Evolutionary conservation across 2,113 vertebrate genomes (phyloP).

Genomic region (Neolamprologus tretocephalus): DNA sequence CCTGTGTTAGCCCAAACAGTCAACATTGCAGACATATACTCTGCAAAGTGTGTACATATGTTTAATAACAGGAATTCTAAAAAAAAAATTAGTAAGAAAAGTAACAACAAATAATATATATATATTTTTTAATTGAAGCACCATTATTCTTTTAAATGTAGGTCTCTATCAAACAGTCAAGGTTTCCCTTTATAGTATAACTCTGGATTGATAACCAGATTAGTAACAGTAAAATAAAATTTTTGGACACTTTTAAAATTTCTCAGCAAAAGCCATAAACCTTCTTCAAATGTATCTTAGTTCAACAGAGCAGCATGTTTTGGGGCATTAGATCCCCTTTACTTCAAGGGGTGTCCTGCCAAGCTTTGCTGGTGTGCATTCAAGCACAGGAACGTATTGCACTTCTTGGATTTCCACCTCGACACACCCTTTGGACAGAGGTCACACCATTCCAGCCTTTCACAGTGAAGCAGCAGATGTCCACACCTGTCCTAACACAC

Average conservation of each 20-base stretch:
- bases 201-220: not conserved
- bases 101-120: not conserved
- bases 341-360: not conserved
- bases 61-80: not conserved
- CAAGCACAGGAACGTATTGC: not conserved
- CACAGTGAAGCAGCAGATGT: not conserved
- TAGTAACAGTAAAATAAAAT: not conserved
- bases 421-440: not conserved
- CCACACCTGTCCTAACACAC: not conserved
- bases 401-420: not conserved
- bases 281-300: not conserved
- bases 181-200: not conserved
- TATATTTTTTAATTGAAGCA: not conserved
- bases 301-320: not conserved
- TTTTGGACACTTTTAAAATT: not conserved
- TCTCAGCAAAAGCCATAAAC: not conserved
- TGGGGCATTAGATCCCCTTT: not conserved
- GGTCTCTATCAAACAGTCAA: not conserved
- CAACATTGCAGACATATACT: not conserved
- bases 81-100: not conserved
- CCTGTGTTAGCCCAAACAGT: not conserved
- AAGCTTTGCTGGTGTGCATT: not conserved
- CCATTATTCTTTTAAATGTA: not conserved
- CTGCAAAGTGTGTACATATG: rapidly evolving
- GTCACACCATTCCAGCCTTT: not conserved